These are phyloP conservation scores for Cirrhinus mrigala DNA, from an alignment of 2,797 vertebrate genomes.

Conservation along the genomic window DNA sequence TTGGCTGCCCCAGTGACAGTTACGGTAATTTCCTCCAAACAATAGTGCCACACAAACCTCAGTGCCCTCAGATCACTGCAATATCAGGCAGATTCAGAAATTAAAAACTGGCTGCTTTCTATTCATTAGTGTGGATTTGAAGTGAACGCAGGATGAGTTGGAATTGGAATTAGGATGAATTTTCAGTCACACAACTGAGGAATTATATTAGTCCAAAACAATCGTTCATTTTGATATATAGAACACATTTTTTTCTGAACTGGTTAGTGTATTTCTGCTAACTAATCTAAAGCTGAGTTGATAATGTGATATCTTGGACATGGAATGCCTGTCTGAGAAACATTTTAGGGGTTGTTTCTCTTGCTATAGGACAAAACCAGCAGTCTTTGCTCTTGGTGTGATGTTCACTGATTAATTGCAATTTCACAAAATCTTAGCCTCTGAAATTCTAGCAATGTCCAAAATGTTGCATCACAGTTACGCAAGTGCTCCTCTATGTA, in stretches of 20 bases:
- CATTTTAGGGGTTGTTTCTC: not conserved
- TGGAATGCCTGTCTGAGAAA: not conserved
- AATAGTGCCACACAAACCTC: conserved; percentile 39
- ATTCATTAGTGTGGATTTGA: not conserved
- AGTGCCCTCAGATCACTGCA: not conserved
- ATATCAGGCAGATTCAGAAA: not conserved
- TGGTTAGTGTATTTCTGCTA: not conserved
- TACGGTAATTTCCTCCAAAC: conserved; percentile 13
- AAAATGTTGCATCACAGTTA: not conserved
- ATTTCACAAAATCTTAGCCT: not conserved
- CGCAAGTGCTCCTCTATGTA: not conserved
- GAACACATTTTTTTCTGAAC: not conserved
- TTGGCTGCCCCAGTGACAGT: not conserved
- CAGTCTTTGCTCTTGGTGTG: not conserved
- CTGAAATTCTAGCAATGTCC: too few species aligned
- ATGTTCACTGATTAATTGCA: not conserved
- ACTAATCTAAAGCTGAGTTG: not conserved
- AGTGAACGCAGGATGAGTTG: not conserved
- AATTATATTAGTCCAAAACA: not conserved
- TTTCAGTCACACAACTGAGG: not conserved
- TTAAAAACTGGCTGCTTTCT: not conserved
- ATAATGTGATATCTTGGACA: not conserved
- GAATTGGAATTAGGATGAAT: not conserved
- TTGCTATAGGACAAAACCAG: not conserved
- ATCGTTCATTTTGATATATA: not conserved